Base-by-base conservation (phyloP, 2,888 invertebrate species). In the Mythimna ferrago region DNA sequence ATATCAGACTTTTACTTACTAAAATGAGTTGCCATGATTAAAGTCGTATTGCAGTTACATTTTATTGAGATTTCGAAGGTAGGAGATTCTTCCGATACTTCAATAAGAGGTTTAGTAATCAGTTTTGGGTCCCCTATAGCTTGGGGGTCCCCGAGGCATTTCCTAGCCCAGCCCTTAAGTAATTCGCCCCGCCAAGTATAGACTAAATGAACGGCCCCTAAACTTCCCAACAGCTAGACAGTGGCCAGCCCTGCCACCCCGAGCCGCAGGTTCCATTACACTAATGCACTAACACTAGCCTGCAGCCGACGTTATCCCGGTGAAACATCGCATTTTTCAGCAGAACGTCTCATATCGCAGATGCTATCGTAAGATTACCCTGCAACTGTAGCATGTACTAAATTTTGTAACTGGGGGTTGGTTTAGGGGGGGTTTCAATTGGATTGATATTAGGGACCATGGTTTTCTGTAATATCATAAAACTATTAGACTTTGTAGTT, bases 281-380 rank as follows among this genome's bases (percentile, higher is more conserved):
- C 71, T 85, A 85, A 85, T 85, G 85, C 85, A 85, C 76, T 85
- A 73, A 81, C 78, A 80, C 71, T 69, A 74, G 84, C 62, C 73
- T 73, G 84, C 76, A 80, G 65, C 60, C 69, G 61, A 70, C 70
- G 65, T 71, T 76, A 78, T 76, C 73, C 65, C 80, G 65, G 66
- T 64, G 51, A 69, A 82, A 78, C 86, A 82, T 78, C 80, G 68
- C 82, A 85, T 86, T 86, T 85, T 86, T 86, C 84, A 82, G 63
- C 51, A 41, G 9, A 67, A 70, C 66, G 65, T 51, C 70, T 74
- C 67, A 74, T 76, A 82, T 79, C 75, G 69, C 73, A 73, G 67
- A 80, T 84, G 84, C 19, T 77, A 86, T 84, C 72, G 58, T 26
- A 70, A 74, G 80, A 76, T 76, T 64, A 74, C 68, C 71, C 41